A percentile compares a stretch with the other conserved stretches of the same genome.
These are phyloP conservation scores for Eubasilissa regina DNA, from an alignment of 1,140 invertebrate genomes.

Conservation along the genomic window DNA sequence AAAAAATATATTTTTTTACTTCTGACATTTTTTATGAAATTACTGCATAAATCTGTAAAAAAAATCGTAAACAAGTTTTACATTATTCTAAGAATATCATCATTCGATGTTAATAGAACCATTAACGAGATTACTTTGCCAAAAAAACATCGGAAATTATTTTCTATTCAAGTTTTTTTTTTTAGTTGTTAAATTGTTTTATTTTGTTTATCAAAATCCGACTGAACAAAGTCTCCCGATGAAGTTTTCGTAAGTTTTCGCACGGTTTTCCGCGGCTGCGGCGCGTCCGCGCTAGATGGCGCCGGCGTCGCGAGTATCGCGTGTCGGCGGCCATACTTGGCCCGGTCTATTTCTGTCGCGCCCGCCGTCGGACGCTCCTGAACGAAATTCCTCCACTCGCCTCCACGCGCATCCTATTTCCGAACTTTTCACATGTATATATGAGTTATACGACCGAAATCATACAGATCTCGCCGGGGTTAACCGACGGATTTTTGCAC, in stretches of 20 bases:
- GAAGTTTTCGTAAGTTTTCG: slow-evolving; percentile 9
- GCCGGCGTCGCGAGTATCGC: slow-evolving; percentile 46
- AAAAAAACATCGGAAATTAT: too few relatives aligned
- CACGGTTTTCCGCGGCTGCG: slow-evolving; percentile 5
- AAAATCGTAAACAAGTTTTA: too few relatives aligned
- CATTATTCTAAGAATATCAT: too few relatives aligned
- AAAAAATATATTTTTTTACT: too few relatives aligned
- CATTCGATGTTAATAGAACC: too few relatives aligned
- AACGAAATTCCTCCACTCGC: slow-evolving; percentile 46
- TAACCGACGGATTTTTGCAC: slow-evolving; percentile 49
- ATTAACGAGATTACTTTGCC: too few relatives aligned
- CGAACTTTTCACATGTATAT: slow-evolving; percentile 58
- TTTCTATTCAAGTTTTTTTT: too few relatives aligned
- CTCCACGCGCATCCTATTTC: slow-evolving; percentile 55
- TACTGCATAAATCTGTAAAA: too few relatives aligned
- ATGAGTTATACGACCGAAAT: slow-evolving; percentile 41
- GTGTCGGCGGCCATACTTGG: slow-evolving; percentile 59
- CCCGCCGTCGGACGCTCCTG: slow-evolving; percentile 14
- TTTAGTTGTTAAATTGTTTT: too few relatives aligned
- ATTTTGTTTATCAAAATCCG: too few relatives aligned
- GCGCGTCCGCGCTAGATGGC: slow-evolving; percentile 24
- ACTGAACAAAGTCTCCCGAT: too few relatives aligned
- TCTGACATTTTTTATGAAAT: too few relatives aligned
- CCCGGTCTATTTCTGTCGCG: slow-evolving; percentile 56
- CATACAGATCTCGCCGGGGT: slow-evolving; percentile 2